A percentile compares a stretch with the other conserved stretches of the same genome.
phyloP scores from a whole-genome alignment of 2,113 vertebrate genomes.

The Myanophis thanlyinensis region DNA sequence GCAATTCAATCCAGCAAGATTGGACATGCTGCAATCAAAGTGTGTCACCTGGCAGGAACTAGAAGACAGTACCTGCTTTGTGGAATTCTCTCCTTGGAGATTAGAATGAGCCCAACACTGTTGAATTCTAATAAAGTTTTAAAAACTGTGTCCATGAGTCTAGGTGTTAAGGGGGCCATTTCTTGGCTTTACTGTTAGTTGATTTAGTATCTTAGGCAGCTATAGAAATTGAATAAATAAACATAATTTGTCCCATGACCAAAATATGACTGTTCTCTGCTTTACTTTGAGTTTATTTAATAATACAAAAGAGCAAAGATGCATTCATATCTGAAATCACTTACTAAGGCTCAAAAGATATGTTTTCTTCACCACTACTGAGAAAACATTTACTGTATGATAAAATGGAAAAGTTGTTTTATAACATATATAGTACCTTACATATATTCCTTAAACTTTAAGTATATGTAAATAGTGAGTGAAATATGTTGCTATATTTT shows the following conservation, averaged over 20 bases:
- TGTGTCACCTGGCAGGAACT: not conserved
- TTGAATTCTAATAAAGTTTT: not conserved
- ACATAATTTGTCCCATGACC: not conserved
- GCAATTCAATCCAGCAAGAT: not conserved
- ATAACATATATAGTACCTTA: not conserved
- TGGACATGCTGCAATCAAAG: not conserved
- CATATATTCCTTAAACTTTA: not conserved
- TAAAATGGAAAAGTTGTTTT: not conserved
- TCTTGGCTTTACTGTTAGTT: not conserved
- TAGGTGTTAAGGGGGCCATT: not conserved
- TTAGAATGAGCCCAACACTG: not conserved
- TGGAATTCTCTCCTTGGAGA: not conserved
- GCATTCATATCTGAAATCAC: not conserved
- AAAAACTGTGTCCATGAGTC: not conserved
- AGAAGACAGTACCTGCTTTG: not conserved
- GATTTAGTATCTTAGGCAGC: not conserved
- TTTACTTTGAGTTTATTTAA: not conserved
- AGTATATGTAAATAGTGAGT: not conserved
- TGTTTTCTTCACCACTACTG: not conserved
- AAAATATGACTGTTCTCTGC: not conserved
- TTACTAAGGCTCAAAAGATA: not conserved
- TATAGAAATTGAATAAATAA: not conserved
- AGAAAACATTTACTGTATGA: not conserved
- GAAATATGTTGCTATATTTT: not conserved
- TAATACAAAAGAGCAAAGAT: not conserved